Base-by-base conservation (phyloP, 2,113 vertebrate species). In the Gasterosteus aculeatus region DNA sequence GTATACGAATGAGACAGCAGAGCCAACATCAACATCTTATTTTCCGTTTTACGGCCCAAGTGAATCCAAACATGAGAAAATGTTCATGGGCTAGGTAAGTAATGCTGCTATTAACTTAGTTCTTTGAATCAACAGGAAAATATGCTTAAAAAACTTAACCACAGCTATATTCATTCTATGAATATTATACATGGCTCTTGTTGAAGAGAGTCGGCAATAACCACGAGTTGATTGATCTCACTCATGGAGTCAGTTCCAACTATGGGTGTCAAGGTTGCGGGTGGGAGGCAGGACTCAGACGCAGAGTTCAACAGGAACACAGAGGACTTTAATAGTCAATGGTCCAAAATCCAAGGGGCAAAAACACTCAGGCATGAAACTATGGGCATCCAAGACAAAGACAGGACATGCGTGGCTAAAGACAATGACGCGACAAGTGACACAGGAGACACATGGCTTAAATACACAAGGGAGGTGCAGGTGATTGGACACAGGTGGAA, bases 171-270 rank as follows among this genome's bases (percentile, higher is more conserved):
- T 59, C 41, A 47, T 46, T 63, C 63, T 58, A 16, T 61, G 18
- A 18, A 8, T 10, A 60, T 22, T 77, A 35, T 35, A 35, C 33
- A 35, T 4, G 5, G 33, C 85, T 87, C 77, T 72, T 46, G 84
- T 72, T 47, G 66, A 86, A 64, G 76, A 81, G 78, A 65, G 51
- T 38, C 70, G 64, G 51, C 78, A 85, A 88, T 75, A 85, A 67
- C 69, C 79, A 85, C 41, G 68, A 73, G 81, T 90, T 91, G 84
- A 93, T 94, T 90, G 84, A 89, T 86, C 89, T 81, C 81, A 57
- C 76, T 91, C 81, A 70, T 79, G 66, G 92, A 84, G 84, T 85
- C 77, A 82, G 73, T 84, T 87, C 88, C 85, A 91, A 92, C 91
- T 92, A 92, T 68, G 38, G 66, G 65, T n/a, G n/a, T n/a, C n/a